Conservation (phyloP, 2,113 vertebrate genomes). For the Rhinolophus ferrumequinum region DNA sequence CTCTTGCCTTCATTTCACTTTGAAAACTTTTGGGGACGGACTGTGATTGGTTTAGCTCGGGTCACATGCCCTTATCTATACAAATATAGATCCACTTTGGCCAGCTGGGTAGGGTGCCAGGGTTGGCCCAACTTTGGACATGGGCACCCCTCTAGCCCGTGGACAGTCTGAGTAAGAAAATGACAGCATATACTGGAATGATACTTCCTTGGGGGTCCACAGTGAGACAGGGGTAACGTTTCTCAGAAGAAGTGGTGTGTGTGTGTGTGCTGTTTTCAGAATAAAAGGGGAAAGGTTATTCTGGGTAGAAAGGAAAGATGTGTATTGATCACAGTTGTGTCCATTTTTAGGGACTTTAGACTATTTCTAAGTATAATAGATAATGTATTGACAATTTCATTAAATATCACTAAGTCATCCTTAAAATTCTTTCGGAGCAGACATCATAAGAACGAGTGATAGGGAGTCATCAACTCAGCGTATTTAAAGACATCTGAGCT, state of each 20-base stretch:
- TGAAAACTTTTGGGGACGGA: background rate
- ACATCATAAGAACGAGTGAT: background rate
- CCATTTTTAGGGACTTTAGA: background rate
- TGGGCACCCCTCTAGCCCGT: background rate
- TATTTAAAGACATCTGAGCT: constrained; percentile 26
- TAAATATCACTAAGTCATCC: background rate
- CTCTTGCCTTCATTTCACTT: background rate
- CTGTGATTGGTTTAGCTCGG: background rate
- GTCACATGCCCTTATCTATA: background rate
- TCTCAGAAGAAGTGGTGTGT: background rate
- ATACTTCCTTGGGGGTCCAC: background rate
- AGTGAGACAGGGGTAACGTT: background rate
- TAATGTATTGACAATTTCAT: constrained; percentile 21
- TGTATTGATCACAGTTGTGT: background rate
- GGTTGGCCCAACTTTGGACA: background rate
- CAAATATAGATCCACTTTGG: background rate
- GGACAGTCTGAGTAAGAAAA: background rate
- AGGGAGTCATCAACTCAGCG: background rate
- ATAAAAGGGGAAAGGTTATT: background rate
- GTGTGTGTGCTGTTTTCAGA: background rate
- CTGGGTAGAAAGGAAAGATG: background rate
- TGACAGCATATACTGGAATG: background rate
- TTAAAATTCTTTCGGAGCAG: background rate
- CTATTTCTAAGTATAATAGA: background rate
- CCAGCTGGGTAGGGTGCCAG: background rate